Evolutionary conservation across 1,140 invertebrate genomes (phyloP).

Genomic region (Solenopsis fugax): DNA sequence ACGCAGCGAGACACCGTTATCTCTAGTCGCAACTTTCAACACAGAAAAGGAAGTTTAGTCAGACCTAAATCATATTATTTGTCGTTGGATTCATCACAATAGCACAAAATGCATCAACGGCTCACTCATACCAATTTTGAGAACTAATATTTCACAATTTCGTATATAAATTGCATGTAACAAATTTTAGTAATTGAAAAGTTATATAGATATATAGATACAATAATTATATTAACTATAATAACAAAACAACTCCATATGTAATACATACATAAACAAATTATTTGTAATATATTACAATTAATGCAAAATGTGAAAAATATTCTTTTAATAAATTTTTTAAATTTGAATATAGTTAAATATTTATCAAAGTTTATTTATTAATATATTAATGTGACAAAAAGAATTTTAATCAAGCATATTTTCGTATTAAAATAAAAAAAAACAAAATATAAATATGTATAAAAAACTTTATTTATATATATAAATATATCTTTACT

Average conservation of each 20-base stretch:
- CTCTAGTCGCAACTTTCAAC: conserved; percentile 61
- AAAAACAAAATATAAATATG: neutral
- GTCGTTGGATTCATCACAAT: conserved; percentile 25
- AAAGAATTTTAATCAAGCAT: neutral
- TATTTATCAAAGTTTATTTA: neutral
- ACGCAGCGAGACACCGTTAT: conserved; percentile 66
- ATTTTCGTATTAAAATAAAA: neutral
- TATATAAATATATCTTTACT: neutral
- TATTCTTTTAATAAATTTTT: neutral
- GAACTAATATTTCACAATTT: conserved; percentile 4
- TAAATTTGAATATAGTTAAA: neutral
- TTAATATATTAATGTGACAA: neutral
- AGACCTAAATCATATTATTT: conserved; percentile 48
- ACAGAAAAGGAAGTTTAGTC: conserved; percentile 46
- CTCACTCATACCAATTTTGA: conserved; percentile 8
- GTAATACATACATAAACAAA: too few species aligned
- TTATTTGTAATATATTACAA: neutral
- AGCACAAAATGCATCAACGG: conserved; percentile 7
- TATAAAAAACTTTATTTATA: neutral
- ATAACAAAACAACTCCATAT: too few species aligned
- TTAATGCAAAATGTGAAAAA: neutral
- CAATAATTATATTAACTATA: neutral
- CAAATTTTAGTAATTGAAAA: neutral
- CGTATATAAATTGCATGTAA: neutral
- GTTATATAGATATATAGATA: neutral